Conservation (phyloP, 2,113 vertebrate genomes). For the Protobothrops mucrosquamatus region DNA sequence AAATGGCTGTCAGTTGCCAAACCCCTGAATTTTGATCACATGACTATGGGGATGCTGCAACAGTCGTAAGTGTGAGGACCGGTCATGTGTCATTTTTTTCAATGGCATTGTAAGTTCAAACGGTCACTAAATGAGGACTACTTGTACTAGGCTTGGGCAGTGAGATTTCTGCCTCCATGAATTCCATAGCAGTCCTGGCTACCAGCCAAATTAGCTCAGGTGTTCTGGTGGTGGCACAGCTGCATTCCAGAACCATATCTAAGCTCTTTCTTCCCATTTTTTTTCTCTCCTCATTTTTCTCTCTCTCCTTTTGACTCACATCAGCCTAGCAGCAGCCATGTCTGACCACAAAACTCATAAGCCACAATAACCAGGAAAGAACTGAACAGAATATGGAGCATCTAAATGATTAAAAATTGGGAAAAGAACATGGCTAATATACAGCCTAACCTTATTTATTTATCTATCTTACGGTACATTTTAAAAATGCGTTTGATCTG, state of each 20-base stretch:
- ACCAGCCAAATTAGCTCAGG: background rate
- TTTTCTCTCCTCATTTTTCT: background rate
- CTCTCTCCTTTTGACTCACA: background rate
- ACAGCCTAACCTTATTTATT: background rate
- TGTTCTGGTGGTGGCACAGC: background rate
- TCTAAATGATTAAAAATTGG: background rate
- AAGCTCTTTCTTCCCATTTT: background rate
- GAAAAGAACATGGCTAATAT: background rate
- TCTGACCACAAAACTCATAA: background rate
- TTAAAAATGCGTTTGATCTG: background rate
- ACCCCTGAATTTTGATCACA: background rate
- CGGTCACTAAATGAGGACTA: background rate
- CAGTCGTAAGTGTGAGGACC: background rate
- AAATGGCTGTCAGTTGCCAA: background rate
- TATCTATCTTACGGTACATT: background rate
- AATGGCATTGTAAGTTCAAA: background rate
- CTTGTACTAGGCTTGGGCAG: background rate
- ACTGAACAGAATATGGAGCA: background rate
- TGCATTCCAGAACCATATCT: background rate
- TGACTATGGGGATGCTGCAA: background rate
- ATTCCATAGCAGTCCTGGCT: background rate
- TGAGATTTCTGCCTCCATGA: background rate
- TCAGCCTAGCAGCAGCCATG: background rate
- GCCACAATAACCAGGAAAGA: background rate
- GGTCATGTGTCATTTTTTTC: background rate